Conservation (phyloP, 2,888 invertebrate species). For the Embidobia sp. region DNA sequence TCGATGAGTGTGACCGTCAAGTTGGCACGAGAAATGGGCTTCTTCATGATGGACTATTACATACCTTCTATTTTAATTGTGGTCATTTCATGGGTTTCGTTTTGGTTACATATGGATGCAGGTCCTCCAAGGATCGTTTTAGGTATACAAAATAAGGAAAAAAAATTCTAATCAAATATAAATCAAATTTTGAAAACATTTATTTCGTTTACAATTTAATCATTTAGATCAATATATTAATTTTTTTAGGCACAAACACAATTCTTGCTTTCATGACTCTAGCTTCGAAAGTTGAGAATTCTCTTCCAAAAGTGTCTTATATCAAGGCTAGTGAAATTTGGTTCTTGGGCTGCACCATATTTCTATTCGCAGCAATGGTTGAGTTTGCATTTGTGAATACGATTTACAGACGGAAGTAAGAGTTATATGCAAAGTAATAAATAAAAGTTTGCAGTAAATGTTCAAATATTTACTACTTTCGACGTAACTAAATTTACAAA, state of each 20-base stretch:
- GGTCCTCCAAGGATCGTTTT: slow-evolving; percentile 91
- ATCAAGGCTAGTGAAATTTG: slow-evolving; percentile 95
- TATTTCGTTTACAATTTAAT: no score
- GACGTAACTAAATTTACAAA: no score
- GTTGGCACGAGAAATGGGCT: slow-evolving; percentile 91
- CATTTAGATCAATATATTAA: no score
- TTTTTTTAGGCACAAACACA: slow-evolving; percentile 90
- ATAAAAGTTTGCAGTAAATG: not conserved
- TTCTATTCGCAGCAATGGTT: slow-evolving; percentile 92
- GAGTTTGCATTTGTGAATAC: slow-evolving; percentile 95
- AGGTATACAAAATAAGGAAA: slow-evolving; percentile 82
- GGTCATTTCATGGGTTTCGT: slow-evolving; percentile 93
- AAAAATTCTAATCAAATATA: not conserved
- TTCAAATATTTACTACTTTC: not conserved
- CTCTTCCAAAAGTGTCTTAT: slow-evolving; percentile 93
- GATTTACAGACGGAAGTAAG: slow-evolving; percentile 92
- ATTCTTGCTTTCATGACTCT: slow-evolving; percentile 94
- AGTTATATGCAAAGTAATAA: no score
- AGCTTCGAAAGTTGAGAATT: slow-evolving; percentile 92
- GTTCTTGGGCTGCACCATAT: slow-evolving; percentile 92
- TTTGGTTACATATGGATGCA: slow-evolving; percentile 94
- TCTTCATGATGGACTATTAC: slow-evolving; percentile 94
- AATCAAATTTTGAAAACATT: no score
- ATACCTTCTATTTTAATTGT: slow-evolving; percentile 93
- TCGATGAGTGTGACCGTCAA: slow-evolving; percentile 90